A percentile compares a stretch with the other conserved stretches of the same genome.
phyloP scores from a whole-genome alignment of 92 coral and sea anemone species.

The Heteractis magnifica region DNA sequence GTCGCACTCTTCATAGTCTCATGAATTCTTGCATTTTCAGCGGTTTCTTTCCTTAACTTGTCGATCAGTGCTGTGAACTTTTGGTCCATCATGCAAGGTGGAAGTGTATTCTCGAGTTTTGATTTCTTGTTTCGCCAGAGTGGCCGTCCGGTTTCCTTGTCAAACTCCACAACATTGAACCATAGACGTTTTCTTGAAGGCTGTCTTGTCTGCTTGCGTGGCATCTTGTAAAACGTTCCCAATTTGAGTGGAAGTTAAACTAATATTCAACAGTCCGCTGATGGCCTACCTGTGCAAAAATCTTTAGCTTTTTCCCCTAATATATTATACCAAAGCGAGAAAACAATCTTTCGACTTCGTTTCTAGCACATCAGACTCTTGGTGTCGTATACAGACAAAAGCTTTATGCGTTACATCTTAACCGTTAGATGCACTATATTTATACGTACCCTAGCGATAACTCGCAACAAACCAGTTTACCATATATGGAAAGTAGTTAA shows the following conservation, averaged over 20 bases:
- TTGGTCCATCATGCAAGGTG: slow-evolving; percentile 28
- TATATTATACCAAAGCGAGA: no score
- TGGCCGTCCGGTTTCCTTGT: slow-evolving; percentile 34
- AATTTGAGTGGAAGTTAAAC: background rate
- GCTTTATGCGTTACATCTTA: background rate
- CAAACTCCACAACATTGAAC: slow-evolving; percentile 40
- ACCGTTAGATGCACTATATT: background rate
- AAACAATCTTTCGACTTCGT: no score
- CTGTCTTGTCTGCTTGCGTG: slow-evolving; percentile 24
- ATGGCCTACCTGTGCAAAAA: background rate
- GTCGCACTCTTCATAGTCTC: background rate
- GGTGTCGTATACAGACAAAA: background rate
- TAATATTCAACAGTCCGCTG: background rate
- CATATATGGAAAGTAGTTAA: background rate
- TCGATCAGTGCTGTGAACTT: slow-evolving; percentile 24
- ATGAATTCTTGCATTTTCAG: background rate
- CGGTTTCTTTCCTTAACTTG: slow-evolving; percentile 33
- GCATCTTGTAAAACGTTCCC: slow-evolving; percentile 6
- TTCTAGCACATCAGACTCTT: no score
- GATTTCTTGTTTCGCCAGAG: slow-evolving; percentile 37
- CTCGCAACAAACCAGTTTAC: background rate
- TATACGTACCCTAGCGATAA: background rate
- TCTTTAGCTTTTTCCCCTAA: background rate
- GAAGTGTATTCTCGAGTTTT: slow-evolving; percentile 11
- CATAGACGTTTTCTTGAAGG: slow-evolving; percentile 32